A percentile compares a stretch with the other conserved stretches of the same genome.
phyloP scores from a whole-genome alignment of 2,797 vertebrate genomes.

The Channa striata region DNA sequence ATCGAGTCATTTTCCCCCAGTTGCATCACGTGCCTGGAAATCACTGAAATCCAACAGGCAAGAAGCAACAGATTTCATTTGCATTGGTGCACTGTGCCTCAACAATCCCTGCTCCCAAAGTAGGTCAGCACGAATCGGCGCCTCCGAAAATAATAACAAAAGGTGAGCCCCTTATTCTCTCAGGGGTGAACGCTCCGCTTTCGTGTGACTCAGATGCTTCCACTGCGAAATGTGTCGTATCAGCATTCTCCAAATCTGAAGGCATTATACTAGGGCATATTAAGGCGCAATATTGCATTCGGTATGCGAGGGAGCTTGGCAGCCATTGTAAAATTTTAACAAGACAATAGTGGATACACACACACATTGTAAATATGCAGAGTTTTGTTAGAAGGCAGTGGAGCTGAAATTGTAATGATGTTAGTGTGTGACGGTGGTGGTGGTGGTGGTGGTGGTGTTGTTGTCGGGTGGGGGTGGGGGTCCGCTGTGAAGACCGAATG shows the following conservation, averaged over 20 bases:
- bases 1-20: constrained; percentile 23
- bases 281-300: constrained; percentile 66
- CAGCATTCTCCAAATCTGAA: constrained; percentile 71
- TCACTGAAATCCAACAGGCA: constrained; percentile 72
- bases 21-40: constrained; percentile 64
- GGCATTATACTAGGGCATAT: constrained; percentile 64
- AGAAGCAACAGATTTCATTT: constrained; percentile 77
- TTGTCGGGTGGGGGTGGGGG: background rate
- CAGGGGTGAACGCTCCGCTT: constrained; percentile 55
- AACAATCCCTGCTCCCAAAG: constrained; percentile 73
- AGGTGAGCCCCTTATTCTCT: constrained; percentile 73
- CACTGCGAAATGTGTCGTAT: constrained; percentile 62
- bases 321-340: constrained; percentile 71
- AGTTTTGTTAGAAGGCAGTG: constrained; percentile 71
- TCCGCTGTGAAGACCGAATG: constrained; percentile 54
- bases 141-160: constrained; percentile 81
- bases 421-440: constrained; percentile 63
- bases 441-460: constrained; percentile 45
- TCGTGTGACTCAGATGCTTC: constrained; percentile 46
- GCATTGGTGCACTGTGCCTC: constrained; percentile 68
- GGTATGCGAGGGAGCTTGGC: constrained; percentile 41
- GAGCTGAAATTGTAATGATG: constrained; percentile 74
- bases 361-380: constrained; percentile 70
- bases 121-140: constrained; percentile 77
- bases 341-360: constrained; percentile 70